Evolutionary conservation across 2,888 invertebrate genomes (phyloP), one percentile per base, ranked within the genome.

Genomic region (Clunio marinus): DNA sequence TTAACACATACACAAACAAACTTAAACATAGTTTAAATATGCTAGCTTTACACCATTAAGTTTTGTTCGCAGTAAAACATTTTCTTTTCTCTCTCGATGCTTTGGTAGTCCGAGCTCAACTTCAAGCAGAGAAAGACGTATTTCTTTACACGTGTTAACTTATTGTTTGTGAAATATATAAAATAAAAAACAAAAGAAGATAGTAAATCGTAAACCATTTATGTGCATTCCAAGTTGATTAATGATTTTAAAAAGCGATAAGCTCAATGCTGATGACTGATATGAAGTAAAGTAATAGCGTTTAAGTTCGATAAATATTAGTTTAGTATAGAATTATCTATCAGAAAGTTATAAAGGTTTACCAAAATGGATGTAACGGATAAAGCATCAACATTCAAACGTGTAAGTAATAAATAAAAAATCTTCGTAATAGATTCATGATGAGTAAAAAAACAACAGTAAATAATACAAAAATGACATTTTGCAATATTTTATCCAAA

Each of bases 341-440:
- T 32, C 4, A 17, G 8, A 45, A 51, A 51, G 2, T 17, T 17
- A 2, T 7, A 13, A 41, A 28, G 35, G 24, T 10, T 10, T 7
- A 22, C 1, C 13, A 37, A 22, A 55, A 66, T 66, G 66, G 66
- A 66, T 66, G 24, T 51, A 66, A 51, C 66, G 46, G 66, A 66
- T 66, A 66, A 66, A 55, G 10, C 51, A 22, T 51, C 13, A 4
- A 32, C 66, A 20, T 66, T 66, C 24, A 66, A 66, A 35, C 28
- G 66, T 15, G 66, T 66, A 66, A 66, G 66, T 55, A 41, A 17
- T 32, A 17, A 10, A 27, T 8, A 1, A 59, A 32, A 59, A 5
- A 57, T n/a, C 46, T 17, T 10, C 32, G n/a, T n/a, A n/a, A n/a
- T n/a, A n/a, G 10, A 32, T 32, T 32, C 32, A 32, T 10, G 4